Evolutionary conservation across 2,797 vertebrate species (phyloP), one percentile per base, ranked within the genome.

Genomic region (Heterohyrax brucei): DNA sequence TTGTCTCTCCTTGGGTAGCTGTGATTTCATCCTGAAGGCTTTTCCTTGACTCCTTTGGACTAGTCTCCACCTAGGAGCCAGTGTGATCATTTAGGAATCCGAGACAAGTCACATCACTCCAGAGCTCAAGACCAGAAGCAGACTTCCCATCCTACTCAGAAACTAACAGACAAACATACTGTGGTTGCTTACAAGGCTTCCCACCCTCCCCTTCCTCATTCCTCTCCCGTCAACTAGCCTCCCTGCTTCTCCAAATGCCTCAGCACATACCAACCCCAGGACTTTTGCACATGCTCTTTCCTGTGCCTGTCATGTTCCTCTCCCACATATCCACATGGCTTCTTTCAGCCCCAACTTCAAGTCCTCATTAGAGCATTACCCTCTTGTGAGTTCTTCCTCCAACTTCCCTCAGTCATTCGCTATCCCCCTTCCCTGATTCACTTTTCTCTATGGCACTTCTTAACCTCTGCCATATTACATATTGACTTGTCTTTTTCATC

Each of bases 281-380:
- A 48, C 78, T 91, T 84, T 94, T 90, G 78, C 48, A 59, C 82
- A 39, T 85, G 73, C 61, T 46, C 53, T 30, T 30, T 22, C 30
- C 26, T 2, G 87, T 66, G 56, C 46, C 89, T 70, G 30, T 22
- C 80, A 14, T 16, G 39, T 30, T 28, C 44, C 33, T 53, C 22
- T 39, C 21, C 14, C 7, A 1, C 3, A 1, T 4, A 8, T 50
- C 61, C 78, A 50, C 56, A 1, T 4, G 28, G 26, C 66, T 66
- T 66, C 24, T 50, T 33, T 24, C 53, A 16, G 77, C 62, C 46
- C 68, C 70, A 53, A 14, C 46, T 73, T 28, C 10, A 59, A 30
- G 6, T 79, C 19, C 61, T 13, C 46, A 68, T 56, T 66, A 5
- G 46, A 78, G 77, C 68, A 10, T 81, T 83, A 72, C 33, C 16